Evolutionary conservation across 2,113 vertebrate species (phyloP).

Genomic region (Numida meleagris): DNA sequence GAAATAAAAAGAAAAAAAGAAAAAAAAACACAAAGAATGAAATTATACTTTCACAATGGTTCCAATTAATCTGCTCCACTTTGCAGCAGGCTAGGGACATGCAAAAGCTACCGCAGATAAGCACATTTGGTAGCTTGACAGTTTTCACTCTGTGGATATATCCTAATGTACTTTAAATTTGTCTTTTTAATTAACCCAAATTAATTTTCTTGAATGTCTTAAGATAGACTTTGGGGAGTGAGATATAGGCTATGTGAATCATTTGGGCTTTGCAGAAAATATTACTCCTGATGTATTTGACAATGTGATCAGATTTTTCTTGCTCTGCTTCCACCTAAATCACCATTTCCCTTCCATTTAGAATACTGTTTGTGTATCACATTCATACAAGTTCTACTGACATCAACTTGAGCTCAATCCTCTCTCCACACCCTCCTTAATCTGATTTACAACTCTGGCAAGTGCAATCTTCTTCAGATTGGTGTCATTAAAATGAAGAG

Average conservation of each 20-base stretch:
- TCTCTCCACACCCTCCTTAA: neutral
- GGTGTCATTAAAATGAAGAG: neutral
- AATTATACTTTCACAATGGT: neutral
- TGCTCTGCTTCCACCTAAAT: neutral
- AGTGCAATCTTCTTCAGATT: neutral
- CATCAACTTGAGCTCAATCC: neutral
- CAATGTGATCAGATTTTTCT: neutral
- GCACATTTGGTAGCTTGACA: conserved; percentile 22
- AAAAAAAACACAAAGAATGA: neutral
- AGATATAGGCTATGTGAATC: conserved; percentile 49
- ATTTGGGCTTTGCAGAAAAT: conserved; percentile 46
- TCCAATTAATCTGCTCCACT: conserved; percentile 24
- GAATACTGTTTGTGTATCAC: neutral
- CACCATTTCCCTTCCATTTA: neutral
- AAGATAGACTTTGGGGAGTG: conserved; percentile 51
- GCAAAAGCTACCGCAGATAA: conserved; percentile 10
- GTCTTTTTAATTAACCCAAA: conserved; percentile 59
- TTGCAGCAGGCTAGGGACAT: conserved; percentile 42
- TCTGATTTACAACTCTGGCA: neutral
- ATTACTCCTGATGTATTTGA: neutral
- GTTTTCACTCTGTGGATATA: conserved; percentile 27
- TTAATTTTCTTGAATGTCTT: conserved; percentile 60
- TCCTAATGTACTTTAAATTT: conserved; percentile 46
- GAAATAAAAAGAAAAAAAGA: neutral
- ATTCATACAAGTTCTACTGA: neutral